Evolutionary conservation across 2,888 invertebrate genomes (phyloP).

Genomic region (Parasteatoda lunata): DNA sequence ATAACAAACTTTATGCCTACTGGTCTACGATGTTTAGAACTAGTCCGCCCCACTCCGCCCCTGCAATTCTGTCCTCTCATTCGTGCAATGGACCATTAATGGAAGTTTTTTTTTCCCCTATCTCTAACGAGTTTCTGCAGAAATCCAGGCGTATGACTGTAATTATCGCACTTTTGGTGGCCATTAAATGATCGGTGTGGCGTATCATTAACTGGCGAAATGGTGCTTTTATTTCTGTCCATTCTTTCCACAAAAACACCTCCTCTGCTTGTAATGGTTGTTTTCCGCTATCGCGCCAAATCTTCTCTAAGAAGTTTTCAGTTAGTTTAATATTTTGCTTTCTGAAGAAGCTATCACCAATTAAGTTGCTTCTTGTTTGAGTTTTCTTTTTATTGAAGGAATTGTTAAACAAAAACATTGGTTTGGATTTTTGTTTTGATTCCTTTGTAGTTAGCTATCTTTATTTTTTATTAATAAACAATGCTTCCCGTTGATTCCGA

Average conservation of each 20-base stretch:
- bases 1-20: too few species aligned
- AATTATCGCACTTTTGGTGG: slow-evolving; percentile 63
- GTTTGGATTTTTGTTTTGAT: too few species aligned
- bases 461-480: too few species aligned
- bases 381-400: too few species aligned
- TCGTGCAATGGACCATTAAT: slow-evolving; percentile 38
- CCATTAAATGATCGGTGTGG: slow-evolving; percentile 64
- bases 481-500: too few species aligned
- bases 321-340: too few species aligned
- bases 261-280: slow-evolving; percentile 23
- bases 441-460: too few species aligned
- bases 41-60: slow-evolving; percentile 28
- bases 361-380: too few species aligned
- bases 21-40: too few species aligned
- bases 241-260: slow-evolving; percentile 51
- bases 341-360: too few species aligned
- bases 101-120: slow-evolving; percentile 17
- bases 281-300: neutral
- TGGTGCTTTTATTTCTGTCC: slow-evolving; percentile 61
- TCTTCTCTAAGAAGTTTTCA: neutral
- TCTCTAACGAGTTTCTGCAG: slow-evolving; percentile 45
- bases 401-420: too few species aligned
- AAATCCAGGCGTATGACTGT: slow-evolving; percentile 38
- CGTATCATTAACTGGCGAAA: slow-evolving; percentile 62
- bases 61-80: slow-evolving; percentile 2